Conservation (phyloP, 1,140 invertebrate genomes). For the Zaprionus ornatus region DNA sequence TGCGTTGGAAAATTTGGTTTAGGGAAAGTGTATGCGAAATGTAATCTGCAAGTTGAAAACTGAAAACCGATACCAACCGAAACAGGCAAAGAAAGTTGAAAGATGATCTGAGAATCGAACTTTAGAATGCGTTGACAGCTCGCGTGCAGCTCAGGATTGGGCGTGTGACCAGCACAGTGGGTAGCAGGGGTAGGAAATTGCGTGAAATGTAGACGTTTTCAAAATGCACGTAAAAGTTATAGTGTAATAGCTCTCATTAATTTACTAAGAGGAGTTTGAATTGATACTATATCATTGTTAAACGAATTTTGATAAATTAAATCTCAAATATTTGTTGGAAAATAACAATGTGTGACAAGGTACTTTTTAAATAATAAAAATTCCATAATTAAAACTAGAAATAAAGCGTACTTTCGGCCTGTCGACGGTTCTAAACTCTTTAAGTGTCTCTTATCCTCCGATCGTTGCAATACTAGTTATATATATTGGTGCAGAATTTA, state of each 20-base stretch:
- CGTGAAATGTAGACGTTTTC: not conserved
- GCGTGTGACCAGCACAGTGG: slow-evolving; percentile 41
- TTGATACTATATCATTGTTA: not conserved
- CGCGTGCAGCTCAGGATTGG: slow-evolving; percentile 36
- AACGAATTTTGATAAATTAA: too few relatives aligned
- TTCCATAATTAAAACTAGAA: too few relatives aligned
- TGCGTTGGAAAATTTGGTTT: slow-evolving; percentile 20
- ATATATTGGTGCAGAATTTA: too few relatives aligned
- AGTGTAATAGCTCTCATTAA: not conserved
- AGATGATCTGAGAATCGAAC: slow-evolving; percentile 55
- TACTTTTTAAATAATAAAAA: too few relatives aligned
- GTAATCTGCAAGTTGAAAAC: slow-evolving; percentile 50
- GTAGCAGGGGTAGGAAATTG: not conserved
- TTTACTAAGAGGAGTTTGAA: not conserved
- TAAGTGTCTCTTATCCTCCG: too few relatives aligned
- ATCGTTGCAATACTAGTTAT: too few relatives aligned
- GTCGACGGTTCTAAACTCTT: too few relatives aligned
- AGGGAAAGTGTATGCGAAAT: slow-evolving; percentile 33
- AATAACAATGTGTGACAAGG: too few relatives aligned
- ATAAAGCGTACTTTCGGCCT: too few relatives aligned
- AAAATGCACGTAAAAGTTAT: not conserved
- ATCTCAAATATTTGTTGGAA: too few relatives aligned
- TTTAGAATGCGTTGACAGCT: slow-evolving; percentile 39
- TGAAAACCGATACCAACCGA: slow-evolving; percentile 46
- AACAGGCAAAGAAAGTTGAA: slow-evolving; percentile 61